A percentile compares a stretch with the other conserved stretches of the same genome.
Conservation (phyloP, 2,113 vertebrate genomes). For the Agapornis roseicollis region DNA sequence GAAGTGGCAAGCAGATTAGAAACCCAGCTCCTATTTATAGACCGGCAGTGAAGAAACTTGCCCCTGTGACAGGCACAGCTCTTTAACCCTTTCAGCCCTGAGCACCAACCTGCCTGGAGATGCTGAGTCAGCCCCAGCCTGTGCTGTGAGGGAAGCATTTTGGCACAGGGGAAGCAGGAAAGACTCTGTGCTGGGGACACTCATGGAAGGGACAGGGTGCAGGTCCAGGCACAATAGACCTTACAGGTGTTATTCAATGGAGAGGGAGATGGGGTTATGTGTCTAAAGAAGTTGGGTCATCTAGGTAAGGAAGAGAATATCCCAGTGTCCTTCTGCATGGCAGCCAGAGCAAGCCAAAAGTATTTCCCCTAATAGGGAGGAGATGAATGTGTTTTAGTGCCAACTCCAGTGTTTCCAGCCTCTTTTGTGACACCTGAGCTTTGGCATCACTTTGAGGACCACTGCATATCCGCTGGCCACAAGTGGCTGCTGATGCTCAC, state of each 20-base stretch:
- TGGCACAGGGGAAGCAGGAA: not conserved
- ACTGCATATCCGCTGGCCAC: no score
- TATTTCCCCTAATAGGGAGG: not conserved
- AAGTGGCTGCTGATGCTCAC: rapidly evolving
- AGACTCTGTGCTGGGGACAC: rapidly evolving
- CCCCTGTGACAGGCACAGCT: not conserved
- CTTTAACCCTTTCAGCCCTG: conserved; percentile 25
- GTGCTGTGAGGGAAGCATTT: not conserved
- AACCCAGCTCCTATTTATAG: conserved; percentile 71
- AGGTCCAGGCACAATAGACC: not conserved
- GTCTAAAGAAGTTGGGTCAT: not conserved
- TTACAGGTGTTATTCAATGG: not conserved
- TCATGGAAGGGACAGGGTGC: not conserved
- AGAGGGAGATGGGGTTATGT: not conserved
- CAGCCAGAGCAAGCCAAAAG: not conserved
- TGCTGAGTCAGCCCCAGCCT: not conserved
- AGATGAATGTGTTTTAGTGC: not conserved
- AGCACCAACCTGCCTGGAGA: not conserved
- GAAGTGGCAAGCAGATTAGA: conserved; percentile 65
- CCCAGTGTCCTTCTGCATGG: not conserved
- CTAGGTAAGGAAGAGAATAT: not conserved
- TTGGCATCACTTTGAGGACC: not conserved
- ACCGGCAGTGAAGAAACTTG: conserved; percentile 6
- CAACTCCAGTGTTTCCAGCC: not conserved
- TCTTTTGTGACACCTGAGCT: not conserved